Base-by-base conservation (phyloP, 1,140 invertebrate genomes). In the Lycorma delicatula region DNA sequence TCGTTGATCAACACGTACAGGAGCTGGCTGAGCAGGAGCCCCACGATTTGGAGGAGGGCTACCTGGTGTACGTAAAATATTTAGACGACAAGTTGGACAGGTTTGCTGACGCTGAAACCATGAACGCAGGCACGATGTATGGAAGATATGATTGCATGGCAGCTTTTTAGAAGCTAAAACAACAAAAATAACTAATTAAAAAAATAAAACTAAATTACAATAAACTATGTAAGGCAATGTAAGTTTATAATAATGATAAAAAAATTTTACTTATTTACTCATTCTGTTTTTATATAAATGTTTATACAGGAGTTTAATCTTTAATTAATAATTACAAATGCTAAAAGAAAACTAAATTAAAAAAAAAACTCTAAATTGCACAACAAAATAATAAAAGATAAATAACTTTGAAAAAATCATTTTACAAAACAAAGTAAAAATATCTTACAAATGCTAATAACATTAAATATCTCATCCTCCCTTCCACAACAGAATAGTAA, bases 81-180 rank as follows among this genome's bases (percentile, higher is more conserved):
- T 97, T 46, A 98, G 81, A 18, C 97, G 82, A 74, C 97, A 99
- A 1, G 97, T 99, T 4, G 97, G 97, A 74, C 97, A 99, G 0
- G 97, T 99, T 76, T 99, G 97, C 73, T 99, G 97, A 11, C 97
- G 81, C 77, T 99, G 97, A 75, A 99, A 99, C 97, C 97, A 99
- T 3, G 94, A 94, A 7, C 97, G 82, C n/a, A 99, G 77, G 74
- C 97, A 99, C 27, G 89, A 88, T 22, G 94, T 91, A 73, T 99
- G 97, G 77, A 99, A 99, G 67, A 99, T 98, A 71, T 99, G 97
- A 74, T 97, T 96, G 76, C 97, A 99, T 0, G 97, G 97, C 55
- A 99, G 76, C 71, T 98, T 99, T 76, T 99, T 99, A 1, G 91
- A 90, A 36, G 88, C 89, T 75, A 78, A 71, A 27, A 81, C 70